Evolutionary conservation across 2,888 invertebrate species (phyloP).

Genomic region (Campaea margaritaria): DNA sequence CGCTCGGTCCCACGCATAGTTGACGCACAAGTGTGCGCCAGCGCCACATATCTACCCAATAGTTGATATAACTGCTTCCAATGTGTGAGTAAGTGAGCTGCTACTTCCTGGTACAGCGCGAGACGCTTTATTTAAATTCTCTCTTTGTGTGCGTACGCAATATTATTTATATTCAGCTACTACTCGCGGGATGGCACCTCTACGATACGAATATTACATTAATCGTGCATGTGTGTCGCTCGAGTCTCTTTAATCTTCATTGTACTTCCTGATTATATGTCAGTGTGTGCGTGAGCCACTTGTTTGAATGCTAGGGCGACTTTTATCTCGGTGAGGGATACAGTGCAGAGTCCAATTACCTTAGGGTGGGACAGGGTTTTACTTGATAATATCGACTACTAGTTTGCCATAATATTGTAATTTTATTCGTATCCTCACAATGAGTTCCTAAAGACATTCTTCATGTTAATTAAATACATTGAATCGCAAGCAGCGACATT

Average conservation of each 20-base stretch:
- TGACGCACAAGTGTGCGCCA: conserved; percentile 79
- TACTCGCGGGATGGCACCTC: conserved; percentile 62
- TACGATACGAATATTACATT: conserved; percentile 75
- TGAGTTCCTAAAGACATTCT: conserved; percentile 8
- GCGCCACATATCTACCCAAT: conserved; percentile 72
- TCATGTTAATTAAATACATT: conserved; percentile 23
- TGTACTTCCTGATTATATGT: conserved; percentile 81
- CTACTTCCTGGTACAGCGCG: conserved; percentile 84
- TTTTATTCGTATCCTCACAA: conserved; percentile 2
- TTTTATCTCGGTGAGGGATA: conserved; percentile 82
- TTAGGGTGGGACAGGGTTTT: conserved; percentile 59
- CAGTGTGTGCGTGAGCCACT: conserved; percentile 83
- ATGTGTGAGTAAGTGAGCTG: conserved; percentile 75
- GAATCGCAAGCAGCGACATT: conserved; percentile 20
- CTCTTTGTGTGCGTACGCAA: conserved; percentile 78
- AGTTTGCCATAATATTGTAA: conserved; percentile 1
- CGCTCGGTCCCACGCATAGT: conserved; percentile 83
- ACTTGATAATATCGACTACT: conserved; percentile 57
- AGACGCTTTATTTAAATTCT: conserved; percentile 82
- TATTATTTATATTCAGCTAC: conserved; percentile 80
- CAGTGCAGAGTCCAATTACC: conserved; percentile 84
- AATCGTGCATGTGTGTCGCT: conserved; percentile 74
- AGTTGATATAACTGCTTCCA: conserved; percentile 57
- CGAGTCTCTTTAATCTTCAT: conserved; percentile 82
- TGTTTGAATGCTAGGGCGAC: conserved; percentile 84